Conservation (phyloP, 2,888 invertebrate genomes). For the Tetanocera ferruginea region DNA sequence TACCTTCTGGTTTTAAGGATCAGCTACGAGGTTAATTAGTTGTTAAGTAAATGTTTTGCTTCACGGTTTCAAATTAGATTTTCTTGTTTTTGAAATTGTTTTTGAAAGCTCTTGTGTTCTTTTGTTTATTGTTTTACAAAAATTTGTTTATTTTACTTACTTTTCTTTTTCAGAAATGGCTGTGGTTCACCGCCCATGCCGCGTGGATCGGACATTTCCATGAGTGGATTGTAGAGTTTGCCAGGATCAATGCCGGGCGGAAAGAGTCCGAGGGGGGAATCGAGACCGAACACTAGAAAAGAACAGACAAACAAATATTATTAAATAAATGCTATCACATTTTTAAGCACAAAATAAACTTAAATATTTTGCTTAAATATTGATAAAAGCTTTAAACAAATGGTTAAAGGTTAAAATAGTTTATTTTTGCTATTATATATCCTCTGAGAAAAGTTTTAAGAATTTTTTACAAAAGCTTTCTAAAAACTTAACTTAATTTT, state of each 20-base stretch:
- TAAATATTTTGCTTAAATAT: too few relatives aligned
- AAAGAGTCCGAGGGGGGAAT: conserved; percentile 81
- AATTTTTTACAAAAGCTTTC: too few relatives aligned
- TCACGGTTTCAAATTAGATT: conserved; percentile 26
- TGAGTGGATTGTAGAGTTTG: conserved; percentile 79
- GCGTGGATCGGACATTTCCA: conserved; percentile 82
- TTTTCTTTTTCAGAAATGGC: conserved; percentile 84
- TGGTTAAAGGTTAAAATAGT: too few relatives aligned
- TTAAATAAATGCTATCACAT: background rate
- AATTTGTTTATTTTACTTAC: conserved; percentile 73
- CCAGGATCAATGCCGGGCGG: conserved; percentile 82
- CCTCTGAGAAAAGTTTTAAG: too few relatives aligned
- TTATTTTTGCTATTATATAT: too few relatives aligned
- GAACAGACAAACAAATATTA: conserved; percentile 1
- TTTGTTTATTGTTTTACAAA: conserved; percentile 20
- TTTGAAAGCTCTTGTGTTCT: conserved; percentile 21
- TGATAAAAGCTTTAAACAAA: too few relatives aligned
- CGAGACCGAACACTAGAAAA: conserved; percentile 80
- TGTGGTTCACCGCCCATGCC: conserved; percentile 77
- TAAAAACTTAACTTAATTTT: too few relatives aligned
- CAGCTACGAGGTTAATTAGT: conserved; percentile 59
- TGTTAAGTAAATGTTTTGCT: conserved; percentile 49
- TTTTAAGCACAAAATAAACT: background rate
- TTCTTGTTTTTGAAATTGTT: background rate
- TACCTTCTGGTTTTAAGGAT: conserved; percentile 30